phyloP scores from a whole-genome alignment of 2,888 invertebrate genomes.

The Phengaris alcon region DNA sequence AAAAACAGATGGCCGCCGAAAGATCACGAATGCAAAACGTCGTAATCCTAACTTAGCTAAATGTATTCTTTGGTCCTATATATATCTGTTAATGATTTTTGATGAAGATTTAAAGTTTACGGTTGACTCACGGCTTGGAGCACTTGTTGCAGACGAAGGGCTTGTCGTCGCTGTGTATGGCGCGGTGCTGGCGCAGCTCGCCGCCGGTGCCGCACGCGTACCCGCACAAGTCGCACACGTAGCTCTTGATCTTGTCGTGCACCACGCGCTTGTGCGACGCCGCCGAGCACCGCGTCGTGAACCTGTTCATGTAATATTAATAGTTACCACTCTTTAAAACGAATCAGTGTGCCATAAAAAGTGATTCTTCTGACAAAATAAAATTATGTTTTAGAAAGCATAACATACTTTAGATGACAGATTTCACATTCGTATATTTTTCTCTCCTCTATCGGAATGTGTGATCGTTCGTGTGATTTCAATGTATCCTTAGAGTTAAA shows the following conservation, averaged over 20 bases:
- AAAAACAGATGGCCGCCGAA: too few species aligned
- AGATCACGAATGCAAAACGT: too few species aligned
- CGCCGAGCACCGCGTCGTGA: slow-evolving; percentile 75
- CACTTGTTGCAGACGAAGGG: slow-evolving; percentile 75
- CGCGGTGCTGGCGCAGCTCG: slow-evolving; percentile 77
- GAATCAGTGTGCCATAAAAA: too few species aligned
- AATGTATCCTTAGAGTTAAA: slow-evolving; percentile 71
- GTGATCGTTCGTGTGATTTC: slow-evolving; percentile 73
- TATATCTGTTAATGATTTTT: too few species aligned
- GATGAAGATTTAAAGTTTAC: not conserved
- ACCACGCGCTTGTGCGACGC: slow-evolving; percentile 76
- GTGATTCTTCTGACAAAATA: not conserved
- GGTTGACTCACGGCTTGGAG: slow-evolving; percentile 62
- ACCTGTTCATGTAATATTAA: slow-evolving; percentile 48
- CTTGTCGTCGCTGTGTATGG: slow-evolving; percentile 79
- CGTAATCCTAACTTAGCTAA: too few species aligned
- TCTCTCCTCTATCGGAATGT: slow-evolving; percentile 75
- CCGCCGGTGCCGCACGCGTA: slow-evolving; percentile 79
- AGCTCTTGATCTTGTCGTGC: slow-evolving; percentile 78
- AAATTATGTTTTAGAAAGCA: not conserved
- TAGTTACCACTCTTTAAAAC: too few species aligned
- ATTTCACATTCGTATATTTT: slow-evolving; percentile 73
- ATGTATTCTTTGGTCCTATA: too few species aligned
- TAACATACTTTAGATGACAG: slow-evolving; percentile 74
- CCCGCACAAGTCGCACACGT: slow-evolving; percentile 78